Percentiles rank a stretch among this genome's conserved stretches.
Evolutionary conservation across 1,140 invertebrate species (phyloP).

Genomic region (Hypothenemus hampei): DNA sequence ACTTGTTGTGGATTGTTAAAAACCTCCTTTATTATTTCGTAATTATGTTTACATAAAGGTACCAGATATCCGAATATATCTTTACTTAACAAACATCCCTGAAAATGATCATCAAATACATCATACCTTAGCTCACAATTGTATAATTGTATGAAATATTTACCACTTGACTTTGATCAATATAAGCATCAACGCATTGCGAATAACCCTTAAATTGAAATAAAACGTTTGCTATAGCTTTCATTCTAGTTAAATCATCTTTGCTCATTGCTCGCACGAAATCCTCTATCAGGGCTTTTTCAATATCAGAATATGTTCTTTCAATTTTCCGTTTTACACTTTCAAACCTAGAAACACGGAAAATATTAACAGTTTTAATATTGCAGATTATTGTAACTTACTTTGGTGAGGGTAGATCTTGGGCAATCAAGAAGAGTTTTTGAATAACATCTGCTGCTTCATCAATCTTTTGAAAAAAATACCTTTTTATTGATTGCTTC

Average conservation of each 20-base stretch:
- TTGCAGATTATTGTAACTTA: constrained; percentile 37
- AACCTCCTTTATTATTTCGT: constrained; percentile 84
- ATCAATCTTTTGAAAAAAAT: constrained; percentile 75
- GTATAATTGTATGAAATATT: not conserved
- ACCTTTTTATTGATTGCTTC: no score
- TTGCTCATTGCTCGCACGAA: constrained; percentile 83
- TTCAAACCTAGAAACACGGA: constrained; percentile 70
- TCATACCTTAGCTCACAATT: not conserved
- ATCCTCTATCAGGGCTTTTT: constrained; percentile 88
- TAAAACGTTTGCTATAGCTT: constrained; percentile 84
- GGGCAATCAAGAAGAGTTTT: constrained; percentile 91
- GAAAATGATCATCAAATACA: constrained; percentile 31
- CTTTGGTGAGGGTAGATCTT: constrained; percentile 84
- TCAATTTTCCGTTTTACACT: constrained; percentile 85
- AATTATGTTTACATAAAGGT: constrained; percentile 84
- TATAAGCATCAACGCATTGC: constrained; percentile 94
- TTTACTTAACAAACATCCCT: constrained; percentile 68
- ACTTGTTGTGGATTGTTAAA: constrained; percentile 97
- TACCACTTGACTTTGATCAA: constrained; percentile 93
- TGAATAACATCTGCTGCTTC: constrained; percentile 99
- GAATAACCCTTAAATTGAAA: constrained; percentile 96
- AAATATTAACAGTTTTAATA: constrained; percentile 4
- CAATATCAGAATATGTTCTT: constrained; percentile 94
- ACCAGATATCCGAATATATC: constrained; percentile 91
- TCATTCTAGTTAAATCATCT: constrained; percentile 85